Conservation (phyloP, 2,797 vertebrate genomes). For the Urosaurus nigricauda region DNA sequence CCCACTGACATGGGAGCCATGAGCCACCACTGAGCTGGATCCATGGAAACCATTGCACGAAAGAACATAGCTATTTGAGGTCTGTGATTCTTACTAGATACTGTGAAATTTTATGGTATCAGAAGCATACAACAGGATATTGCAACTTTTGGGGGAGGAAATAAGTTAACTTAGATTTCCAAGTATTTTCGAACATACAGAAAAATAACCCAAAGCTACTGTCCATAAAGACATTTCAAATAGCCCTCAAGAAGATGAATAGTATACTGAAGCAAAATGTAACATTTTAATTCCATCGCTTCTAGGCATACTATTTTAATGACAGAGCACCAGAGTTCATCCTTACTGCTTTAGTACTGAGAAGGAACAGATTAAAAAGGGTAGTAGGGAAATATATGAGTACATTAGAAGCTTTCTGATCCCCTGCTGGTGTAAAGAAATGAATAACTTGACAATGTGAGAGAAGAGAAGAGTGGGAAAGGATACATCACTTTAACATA, state of each 20-base stretch:
- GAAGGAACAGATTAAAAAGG: constrained; percentile 16
- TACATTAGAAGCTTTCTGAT: constrained; percentile 8
- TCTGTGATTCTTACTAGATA: constrained; percentile 31
- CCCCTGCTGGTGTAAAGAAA: background rate
- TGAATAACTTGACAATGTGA: background rate
- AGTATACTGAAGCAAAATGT: constrained; percentile 16
- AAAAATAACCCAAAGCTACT: constrained; percentile 19
- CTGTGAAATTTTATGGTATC: background rate
- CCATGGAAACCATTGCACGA: background rate
- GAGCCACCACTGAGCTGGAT: no score
- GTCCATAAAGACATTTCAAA: constrained; percentile 38
- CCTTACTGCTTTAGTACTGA: background rate
- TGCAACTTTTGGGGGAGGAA: background rate
- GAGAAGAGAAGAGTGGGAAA: background rate
- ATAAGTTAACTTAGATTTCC: background rate
- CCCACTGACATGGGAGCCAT: no score
- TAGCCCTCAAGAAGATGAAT: constrained; percentile 28
- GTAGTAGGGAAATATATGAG: constrained; percentile 2
- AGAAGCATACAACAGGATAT: background rate
- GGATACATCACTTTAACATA: background rate
- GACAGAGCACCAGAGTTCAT: constrained; percentile 3
- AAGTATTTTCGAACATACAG: constrained; percentile 22
- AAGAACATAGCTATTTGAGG: no score
- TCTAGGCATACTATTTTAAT: constrained; percentile 16
- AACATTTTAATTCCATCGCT: constrained; percentile 31